phyloP scores from a whole-genome alignment of 2,113 vertebrate genomes.

The Irena cyanogastra region DNA sequence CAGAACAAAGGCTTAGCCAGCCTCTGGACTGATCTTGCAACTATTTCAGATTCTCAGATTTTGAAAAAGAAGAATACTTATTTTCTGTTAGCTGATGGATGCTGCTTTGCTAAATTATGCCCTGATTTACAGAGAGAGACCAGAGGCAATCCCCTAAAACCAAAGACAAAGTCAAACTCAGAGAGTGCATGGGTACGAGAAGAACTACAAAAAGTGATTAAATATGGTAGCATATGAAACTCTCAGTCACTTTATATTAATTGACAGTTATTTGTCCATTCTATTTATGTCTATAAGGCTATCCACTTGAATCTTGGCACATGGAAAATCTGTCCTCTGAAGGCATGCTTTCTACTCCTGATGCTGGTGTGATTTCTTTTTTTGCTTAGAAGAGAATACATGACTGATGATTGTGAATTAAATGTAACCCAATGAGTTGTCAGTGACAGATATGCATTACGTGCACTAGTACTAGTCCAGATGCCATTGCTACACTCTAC shows the following conservation, averaged over 20 bases:
- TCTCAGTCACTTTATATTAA: conserved; percentile 13
- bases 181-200: not conserved
- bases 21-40: not conserved
- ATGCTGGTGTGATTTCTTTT: not conserved
- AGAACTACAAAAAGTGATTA: conserved; percentile 33
- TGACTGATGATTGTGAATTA: conserved; percentile 68
- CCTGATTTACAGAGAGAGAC: not conserved
- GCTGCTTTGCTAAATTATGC: not conserved
- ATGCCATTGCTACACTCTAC: conserved; percentile 33
- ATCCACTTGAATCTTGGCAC: not conserved
- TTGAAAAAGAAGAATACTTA: not conserved
- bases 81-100: not conserved
- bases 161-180: not conserved
- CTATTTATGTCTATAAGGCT: not conserved
- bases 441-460: conserved; percentile 65
- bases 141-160: not conserved
- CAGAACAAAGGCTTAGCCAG: not conserved
- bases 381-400: conserved; percentile 42
- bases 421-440: conserved; percentile 63
- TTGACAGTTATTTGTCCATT: not conserved
- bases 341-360: not conserved
- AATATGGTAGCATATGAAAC: not conserved
- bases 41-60: not conserved
- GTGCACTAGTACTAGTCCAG: conserved; percentile 8
- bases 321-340: conserved; percentile 9